Base-by-base conservation (phyloP, 2,113 vertebrate species). In the Erythrocercus mccallii region DNA sequence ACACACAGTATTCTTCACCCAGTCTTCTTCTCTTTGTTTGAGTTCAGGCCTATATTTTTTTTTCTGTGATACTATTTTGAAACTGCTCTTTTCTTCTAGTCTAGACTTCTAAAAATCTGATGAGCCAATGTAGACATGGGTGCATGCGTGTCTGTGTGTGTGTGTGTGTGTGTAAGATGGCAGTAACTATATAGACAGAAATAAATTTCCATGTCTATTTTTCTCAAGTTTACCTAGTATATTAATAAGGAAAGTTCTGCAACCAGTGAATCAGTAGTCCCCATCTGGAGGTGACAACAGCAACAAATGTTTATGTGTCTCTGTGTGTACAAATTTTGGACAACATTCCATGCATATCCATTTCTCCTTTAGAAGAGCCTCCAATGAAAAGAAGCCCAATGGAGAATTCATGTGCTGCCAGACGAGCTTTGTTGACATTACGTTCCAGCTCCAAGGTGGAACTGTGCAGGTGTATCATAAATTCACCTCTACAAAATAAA, bases 401-500 rank as follows among this genome's bases (percentile, higher is more conserved):
- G 18, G 72, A 88, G 48, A 70, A 73, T 80, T 93, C 28, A 37
- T 30, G 37, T 30, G 21, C 9, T 57, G 6, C 15, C 37, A 57
- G 28, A 72, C 2, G 4, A 82, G 28, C 7, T 93, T 53, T 82
- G 28, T 61, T 12, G 1, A 78, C 22, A 31, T 48, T 40, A 13
- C 37, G 58, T 84, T 71, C 40, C n/a, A 74, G 28, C 15, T 81
- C 42, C 30, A 64, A 71, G 44, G 35, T 44, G 22, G 44, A 90
- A 81, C 20, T 16, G 24, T 69, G 61, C 33, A 74, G 10, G 27
- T 71, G 14, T 58, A 47, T 81, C 2, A 2, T 61, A 84, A 84
- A 84, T 58, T 92, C 37, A 62, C 21, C 37, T 24, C 45, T 45
- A 80, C 20, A 37, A 86, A 88, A 88, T 24, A 92, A 65, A 82